Conservation (phyloP, 2,888 invertebrate genomes). For the Crocallis elinguaria region DNA sequence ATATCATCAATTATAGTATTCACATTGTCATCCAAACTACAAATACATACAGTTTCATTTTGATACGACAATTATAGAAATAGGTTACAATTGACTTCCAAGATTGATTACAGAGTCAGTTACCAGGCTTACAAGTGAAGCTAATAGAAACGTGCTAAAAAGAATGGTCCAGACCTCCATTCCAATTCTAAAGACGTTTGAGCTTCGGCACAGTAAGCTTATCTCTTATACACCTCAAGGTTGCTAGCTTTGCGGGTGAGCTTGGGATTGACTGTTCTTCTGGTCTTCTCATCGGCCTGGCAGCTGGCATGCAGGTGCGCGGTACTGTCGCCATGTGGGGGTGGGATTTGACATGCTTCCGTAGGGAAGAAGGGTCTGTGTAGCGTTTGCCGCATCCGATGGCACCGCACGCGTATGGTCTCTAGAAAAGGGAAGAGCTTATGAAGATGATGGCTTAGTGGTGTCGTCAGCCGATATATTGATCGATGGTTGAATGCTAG, state of each 20-base stretch:
- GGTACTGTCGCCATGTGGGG: slow-evolving; percentile 73
- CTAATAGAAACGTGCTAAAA: too few species aligned
- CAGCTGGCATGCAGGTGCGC: slow-evolving; percentile 67
- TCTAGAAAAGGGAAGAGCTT: slow-evolving; percentile 81
- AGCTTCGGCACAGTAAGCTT: slow-evolving; percentile 72
- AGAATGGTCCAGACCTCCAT: not conserved
- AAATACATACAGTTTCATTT: too few species aligned
- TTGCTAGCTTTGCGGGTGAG: slow-evolving; percentile 75
- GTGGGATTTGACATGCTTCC: slow-evolving; percentile 97
- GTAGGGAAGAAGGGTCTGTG: slow-evolving; percentile 96
- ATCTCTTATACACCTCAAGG: slow-evolving; percentile 73
- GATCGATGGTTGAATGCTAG: too few species aligned
- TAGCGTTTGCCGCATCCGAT: slow-evolving; percentile 95
- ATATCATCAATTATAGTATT: too few species aligned
- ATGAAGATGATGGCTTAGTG: too few species aligned
- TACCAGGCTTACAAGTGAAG: too few species aligned
- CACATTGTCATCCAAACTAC: too few species aligned
- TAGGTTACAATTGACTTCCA: too few species aligned
- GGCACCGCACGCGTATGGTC: slow-evolving; percentile 96
- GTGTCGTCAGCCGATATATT: too few species aligned
- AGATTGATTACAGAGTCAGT: too few species aligned
- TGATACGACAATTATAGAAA: too few species aligned
- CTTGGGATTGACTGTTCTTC: slow-evolving; percentile 72
- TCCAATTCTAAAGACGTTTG: slow-evolving; percentile 55
- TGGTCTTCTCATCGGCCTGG: slow-evolving; percentile 57